phyloP scores from a whole-genome alignment of 2,888 invertebrate species.

The Erebia epiphron region DNA sequence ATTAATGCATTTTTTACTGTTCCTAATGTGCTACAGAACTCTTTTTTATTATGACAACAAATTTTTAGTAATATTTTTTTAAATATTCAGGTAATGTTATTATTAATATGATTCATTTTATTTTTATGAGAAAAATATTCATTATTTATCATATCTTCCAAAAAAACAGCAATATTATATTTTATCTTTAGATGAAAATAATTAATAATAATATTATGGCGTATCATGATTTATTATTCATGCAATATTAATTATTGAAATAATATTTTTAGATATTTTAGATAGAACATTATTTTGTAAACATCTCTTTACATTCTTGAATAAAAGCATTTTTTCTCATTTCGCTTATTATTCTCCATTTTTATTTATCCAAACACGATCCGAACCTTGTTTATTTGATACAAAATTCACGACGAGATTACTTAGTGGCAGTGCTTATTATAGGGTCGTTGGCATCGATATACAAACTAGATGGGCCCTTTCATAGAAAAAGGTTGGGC shows the following conservation, averaged over 20 bases:
- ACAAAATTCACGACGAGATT: no score
- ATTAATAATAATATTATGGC: constrained; percentile 17
- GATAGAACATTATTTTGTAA: constrained; percentile 59
- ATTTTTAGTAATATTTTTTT: constrained; percentile 25
- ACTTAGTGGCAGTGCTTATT: no score
- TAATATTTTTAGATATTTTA: constrained; percentile 63
- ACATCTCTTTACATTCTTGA: constrained; percentile 51
- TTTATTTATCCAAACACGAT: no score
- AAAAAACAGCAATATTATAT: constrained; percentile 18
- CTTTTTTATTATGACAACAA: constrained; percentile 31
- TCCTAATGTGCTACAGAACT: constrained; percentile 44
- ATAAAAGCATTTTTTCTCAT: constrained; percentile 45
- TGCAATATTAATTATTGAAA: constrained; percentile 52
- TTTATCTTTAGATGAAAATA: constrained; percentile 19
- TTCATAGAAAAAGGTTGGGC: no score
- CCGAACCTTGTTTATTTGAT: no score
- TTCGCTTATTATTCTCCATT: not conserved
- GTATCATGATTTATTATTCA: constrained; percentile 42
- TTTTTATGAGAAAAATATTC: not conserved
- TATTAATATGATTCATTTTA: constrained; percentile 1
- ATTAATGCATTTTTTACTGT: constrained; percentile 54
- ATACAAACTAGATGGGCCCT: no score
- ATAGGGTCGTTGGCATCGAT: no score
- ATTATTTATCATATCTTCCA: constrained; percentile 12
- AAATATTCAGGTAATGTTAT: constrained; percentile 6